These are phyloP conservation scores for Acleris emargana DNA, from an alignment of 2,888 invertebrate species.

Conservation along the genomic window DNA sequence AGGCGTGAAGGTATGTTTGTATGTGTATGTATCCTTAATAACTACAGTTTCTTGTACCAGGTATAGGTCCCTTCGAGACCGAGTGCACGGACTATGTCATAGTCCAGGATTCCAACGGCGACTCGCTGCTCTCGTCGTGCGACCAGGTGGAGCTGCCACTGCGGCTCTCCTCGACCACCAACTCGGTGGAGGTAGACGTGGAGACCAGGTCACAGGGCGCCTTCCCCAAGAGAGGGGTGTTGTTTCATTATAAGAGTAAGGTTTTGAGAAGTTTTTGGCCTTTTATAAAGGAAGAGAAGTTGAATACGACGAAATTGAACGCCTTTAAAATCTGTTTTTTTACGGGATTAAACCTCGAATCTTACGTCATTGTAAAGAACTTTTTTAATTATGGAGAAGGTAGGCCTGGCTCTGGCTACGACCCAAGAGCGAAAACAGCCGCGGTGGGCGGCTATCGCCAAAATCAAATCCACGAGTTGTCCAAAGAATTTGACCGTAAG, in stretches of 20 bases:
- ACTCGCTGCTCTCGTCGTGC: conserved; percentile 78
- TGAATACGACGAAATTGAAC: no score
- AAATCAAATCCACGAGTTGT: no score
- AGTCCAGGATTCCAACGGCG: conserved; percentile 76
- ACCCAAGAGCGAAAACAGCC: no score
- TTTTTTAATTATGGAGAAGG: no score
- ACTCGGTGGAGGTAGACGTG: conserved; percentile 74
- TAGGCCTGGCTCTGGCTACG: no score
- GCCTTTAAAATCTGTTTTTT: no score
- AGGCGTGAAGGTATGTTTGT: no score
- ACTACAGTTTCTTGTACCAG: conserved; percentile 45
- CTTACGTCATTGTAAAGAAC: no score
- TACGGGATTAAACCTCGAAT: no score
- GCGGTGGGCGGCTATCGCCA: no score
- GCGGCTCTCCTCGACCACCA: conserved; percentile 74
- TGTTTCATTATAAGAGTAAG: conserved; percentile 86
- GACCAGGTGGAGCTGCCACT: conserved; percentile 80
- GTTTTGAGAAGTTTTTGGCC: neutral
- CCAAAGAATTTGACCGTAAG: no score
- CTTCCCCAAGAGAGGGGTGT: conserved; percentile 85
- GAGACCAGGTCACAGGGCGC: conserved; percentile 77
- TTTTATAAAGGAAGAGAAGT: no score
- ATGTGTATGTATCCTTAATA: neutral
- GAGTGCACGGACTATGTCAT: conserved; percentile 80
- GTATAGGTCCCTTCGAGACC: conserved; percentile 75